phyloP scores from a whole-genome alignment of 2,113 vertebrate genomes.

The Larimichthys crocea region DNA sequence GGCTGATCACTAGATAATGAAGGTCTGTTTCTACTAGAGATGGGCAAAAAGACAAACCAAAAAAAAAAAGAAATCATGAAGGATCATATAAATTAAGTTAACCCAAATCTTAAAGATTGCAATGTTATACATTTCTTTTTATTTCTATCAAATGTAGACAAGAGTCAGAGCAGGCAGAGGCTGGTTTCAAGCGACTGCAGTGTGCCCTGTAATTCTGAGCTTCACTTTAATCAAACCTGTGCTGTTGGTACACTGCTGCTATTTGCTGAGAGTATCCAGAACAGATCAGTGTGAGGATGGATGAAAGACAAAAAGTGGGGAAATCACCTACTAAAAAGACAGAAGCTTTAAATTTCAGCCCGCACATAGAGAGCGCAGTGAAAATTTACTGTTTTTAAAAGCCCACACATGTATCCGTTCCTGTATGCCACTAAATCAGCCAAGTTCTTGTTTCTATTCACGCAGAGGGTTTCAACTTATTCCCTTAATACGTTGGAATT shows the following conservation, averaged over 20 bases:
- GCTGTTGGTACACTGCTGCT: slow-evolving; percentile 4
- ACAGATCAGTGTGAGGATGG: slow-evolving; percentile 57
- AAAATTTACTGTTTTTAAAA: slow-evolving; percentile 4
- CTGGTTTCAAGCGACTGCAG: slow-evolving; percentile 5
- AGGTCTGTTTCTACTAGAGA: slow-evolving; percentile 6
- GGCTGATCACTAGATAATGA: slow-evolving; percentile 42
- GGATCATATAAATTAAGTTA: background rate
- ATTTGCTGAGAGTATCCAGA: slow-evolving; percentile 17
- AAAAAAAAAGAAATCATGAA: background rate
- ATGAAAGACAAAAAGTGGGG: slow-evolving; percentile 62
- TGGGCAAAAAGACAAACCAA: background rate
- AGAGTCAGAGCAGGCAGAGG: slow-evolving; percentile 4
- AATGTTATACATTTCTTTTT: background rate
- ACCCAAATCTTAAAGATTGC: background rate
- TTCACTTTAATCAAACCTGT: slow-evolving; percentile 56
- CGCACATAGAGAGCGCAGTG: slow-evolving; percentile 30
- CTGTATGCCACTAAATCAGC: background rate
- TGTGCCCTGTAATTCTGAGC: slow-evolving; percentile 63
- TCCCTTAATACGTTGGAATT: background rate
- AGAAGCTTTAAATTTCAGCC: slow-evolving; percentile 41
- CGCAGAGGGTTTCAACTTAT: background rate
- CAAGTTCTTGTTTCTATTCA: background rate
- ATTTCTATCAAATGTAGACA: background rate
- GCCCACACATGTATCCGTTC: slow-evolving; percentile 22
- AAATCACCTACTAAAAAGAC: slow-evolving; percentile 71